Evolutionary conservation across 2,888 invertebrate species (phyloP), one percentile per base, ranked within the genome.

Genomic region (Lycia hirtaria): DNA sequence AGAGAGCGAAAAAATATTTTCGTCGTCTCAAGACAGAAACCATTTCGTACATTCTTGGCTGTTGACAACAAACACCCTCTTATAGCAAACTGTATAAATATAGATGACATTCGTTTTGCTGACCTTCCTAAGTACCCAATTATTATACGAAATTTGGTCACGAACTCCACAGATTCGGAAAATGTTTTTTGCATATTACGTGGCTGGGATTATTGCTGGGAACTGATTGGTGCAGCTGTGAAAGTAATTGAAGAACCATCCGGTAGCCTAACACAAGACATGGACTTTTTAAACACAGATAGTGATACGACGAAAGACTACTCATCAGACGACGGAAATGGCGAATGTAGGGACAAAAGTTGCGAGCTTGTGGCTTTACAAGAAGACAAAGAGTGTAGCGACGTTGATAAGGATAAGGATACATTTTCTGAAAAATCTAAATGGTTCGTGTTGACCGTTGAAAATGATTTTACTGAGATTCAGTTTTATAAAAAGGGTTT

Each of bases 361-460:
- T 9, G 12, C 12, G 20, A 32, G 4, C 14, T 12, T 30, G 12
- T 20, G 5, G n/a, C n/a, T 9, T 28, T 35, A 22, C 26, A 37
- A 38, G 45, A 24, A 10, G 15, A 35, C 41, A 30, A 43, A 9
- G 22, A 15, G 28, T 17, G 14, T 28, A 28, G 12, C n/a, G 22
- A 43, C 51, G 20, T 54, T 53, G 41, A 61, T 56, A 19, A 51
- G 19, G 33, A 43, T 38, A 40, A 51, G 19, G 33, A 43, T 38
- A 40, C 47, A 14, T 49, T 71, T 41, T 47, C 54, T 28, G 78
- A 78, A 24, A 72, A 71, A 12, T 91, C 88, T 22, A 90, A 88
- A 78, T 94, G 94, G 94, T 92, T 93, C 67, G 81, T 93, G 57
- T 87, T 94, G 80, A 91, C 81, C 37, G 64, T 94, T 33, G 92